phyloP scores from a whole-genome alignment of 2,797 vertebrate genomes.

The Lepilemur ruficaudatus region DNA sequence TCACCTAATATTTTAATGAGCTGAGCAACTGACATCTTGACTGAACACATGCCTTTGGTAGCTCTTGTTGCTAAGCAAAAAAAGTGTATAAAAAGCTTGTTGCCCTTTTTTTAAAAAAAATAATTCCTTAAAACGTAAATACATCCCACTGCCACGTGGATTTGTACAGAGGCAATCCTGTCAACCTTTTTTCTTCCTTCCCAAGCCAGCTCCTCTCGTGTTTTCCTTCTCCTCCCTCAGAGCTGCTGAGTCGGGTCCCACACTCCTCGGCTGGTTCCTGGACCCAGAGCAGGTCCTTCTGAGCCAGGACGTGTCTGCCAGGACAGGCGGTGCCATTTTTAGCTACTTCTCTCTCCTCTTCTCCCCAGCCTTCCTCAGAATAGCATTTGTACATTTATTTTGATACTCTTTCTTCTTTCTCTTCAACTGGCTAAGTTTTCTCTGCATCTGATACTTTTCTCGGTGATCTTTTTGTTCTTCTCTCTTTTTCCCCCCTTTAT shows the following conservation, averaged over 20 bases:
- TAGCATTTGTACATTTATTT: conserved; percentile 6
- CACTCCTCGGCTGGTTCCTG: not conserved
- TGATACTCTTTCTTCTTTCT: conserved; percentile 26
- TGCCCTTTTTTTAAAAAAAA: conserved; percentile 41
- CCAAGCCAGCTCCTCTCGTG: conserved; percentile 44
- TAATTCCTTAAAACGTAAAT: conserved; percentile 75
- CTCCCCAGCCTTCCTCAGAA: conserved; percentile 4
- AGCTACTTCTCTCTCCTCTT: conserved; percentile 37
- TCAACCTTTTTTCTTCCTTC: conserved; percentile 16
- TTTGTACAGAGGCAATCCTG: conserved; percentile 61
- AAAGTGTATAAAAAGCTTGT: conserved; percentile 72
- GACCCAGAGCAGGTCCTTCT: not conserved
- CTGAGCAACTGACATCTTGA: conserved; percentile 75
- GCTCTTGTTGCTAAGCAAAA: conserved; percentile 81
- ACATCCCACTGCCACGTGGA: conserved; percentile 66
- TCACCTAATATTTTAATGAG: conserved; percentile 83
- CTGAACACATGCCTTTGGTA: conserved; percentile 61
- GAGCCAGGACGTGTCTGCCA: conserved; percentile 36
- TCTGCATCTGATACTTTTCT: not conserved
- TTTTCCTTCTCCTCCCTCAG: conserved; percentile 7
- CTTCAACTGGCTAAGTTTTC: not conserved
- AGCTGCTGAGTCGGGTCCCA: not conserved
- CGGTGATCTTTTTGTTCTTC: not conserved
- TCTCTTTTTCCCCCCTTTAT: not conserved
- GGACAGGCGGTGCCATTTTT: not conserved